phyloP scores from a whole-genome alignment of 2,797 vertebrate species.

The Lepilemur septentrionalis region DNA sequence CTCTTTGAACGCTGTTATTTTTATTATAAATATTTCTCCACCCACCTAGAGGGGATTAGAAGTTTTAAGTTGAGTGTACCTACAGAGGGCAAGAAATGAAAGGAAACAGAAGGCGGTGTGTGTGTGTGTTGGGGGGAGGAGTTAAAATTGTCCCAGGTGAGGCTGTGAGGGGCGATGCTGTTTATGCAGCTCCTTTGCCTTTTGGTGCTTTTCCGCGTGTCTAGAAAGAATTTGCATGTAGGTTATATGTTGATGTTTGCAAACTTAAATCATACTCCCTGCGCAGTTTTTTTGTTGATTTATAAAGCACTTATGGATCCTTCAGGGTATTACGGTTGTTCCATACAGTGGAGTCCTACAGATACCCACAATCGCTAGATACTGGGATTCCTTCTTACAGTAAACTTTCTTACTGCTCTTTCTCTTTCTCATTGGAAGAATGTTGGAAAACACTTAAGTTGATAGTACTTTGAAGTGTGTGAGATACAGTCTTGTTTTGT shows the following conservation, averaged over 20 bases:
- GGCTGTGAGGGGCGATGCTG: background rate
- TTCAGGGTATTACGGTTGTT: background rate
- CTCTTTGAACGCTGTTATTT: background rate
- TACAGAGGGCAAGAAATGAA: background rate
- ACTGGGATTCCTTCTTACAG: background rate
- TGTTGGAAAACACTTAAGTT: background rate
- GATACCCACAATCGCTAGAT: background rate
- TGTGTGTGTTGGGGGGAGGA: rapidly evolving
- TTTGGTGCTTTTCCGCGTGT: background rate
- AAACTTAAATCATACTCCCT: background rate
- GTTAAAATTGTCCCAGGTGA: constrained; percentile 15
- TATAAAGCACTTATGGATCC: background rate
- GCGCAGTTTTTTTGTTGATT: background rate
- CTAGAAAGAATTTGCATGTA: background rate
- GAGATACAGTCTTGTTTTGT: background rate
- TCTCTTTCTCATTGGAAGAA: background rate
- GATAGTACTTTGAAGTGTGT: background rate
- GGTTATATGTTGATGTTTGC: background rate
- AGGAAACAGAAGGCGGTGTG: background rate
- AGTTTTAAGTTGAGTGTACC: background rate
- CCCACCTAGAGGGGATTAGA: background rate
- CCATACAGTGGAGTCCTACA: background rate
- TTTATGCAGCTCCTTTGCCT: background rate
- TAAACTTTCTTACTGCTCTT: background rate
- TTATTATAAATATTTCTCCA: background rate